These are phyloP conservation scores for Petrolisthes manimaculis DNA, from an alignment of 2,888 invertebrate genomes.

Conservation along the genomic window DNA sequence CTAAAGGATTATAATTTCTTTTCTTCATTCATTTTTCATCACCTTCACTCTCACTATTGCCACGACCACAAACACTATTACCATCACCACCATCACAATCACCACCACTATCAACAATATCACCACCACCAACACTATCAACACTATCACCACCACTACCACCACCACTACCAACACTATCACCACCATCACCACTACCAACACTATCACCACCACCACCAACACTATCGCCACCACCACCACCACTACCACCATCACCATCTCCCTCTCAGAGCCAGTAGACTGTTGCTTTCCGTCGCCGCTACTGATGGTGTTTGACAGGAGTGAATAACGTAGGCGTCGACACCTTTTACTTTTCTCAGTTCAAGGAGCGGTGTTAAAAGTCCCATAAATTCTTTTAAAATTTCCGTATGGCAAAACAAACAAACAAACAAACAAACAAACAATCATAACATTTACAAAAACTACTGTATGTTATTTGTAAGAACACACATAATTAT, in stretches of 20 bases:
- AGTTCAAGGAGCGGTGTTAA: not conserved
- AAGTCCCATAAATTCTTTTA: not conserved
- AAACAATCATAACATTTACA: too few species aligned
- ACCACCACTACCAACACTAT: not conserved
- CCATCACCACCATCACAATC: constrained; percentile 12
- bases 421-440: too few species aligned
- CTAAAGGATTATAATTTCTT: not conserved
- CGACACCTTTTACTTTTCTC: not conserved
- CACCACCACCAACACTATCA: not conserved
- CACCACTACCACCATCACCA: not conserved
- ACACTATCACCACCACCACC: too few species aligned
- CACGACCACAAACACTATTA: too few species aligned
- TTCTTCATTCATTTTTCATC: not conserved
- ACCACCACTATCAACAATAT: constrained; percentile 9
- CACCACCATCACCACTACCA: too few species aligned
- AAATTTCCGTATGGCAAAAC: not conserved
- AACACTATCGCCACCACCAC: too few species aligned
- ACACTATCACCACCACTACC: not conserved
- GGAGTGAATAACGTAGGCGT: not conserved
- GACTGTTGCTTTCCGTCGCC: too few species aligned
- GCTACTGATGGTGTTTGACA: constrained; percentile 18
- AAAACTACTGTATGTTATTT: too few species aligned
- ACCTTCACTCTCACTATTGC: too few species aligned
- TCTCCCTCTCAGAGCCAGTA: not conserved
- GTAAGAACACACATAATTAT: too few species aligned